These are phyloP conservation scores for Drosophila silvestris DNA, from an alignment of 2,888 invertebrate species.

Conservation along the genomic window DNA sequence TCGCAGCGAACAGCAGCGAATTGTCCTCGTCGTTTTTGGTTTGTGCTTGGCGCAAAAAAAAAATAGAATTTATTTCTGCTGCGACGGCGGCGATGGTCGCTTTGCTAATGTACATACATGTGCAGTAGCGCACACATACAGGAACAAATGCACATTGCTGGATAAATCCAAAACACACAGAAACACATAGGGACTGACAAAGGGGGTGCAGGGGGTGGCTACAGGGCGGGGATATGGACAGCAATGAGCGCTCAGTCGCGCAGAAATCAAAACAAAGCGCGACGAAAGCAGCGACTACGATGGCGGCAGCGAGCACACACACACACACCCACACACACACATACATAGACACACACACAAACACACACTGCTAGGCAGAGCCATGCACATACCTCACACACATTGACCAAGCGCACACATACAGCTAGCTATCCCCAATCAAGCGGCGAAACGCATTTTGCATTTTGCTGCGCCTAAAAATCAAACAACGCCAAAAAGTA, in stretches of 20 bases:
- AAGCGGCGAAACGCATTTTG: slow-evolving; percentile 72
- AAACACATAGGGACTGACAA: slow-evolving; percentile 25
- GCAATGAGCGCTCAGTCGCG: slow-evolving; percentile 70
- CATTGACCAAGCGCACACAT: slow-evolving; percentile 33
- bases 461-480: slow-evolving; percentile 77
- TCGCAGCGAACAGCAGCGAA: slow-evolving; percentile 59
- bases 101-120: slow-evolving; percentile 74
- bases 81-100: slow-evolving; percentile 48
- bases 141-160: slow-evolving; percentile 67
- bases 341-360: slow-evolving; percentile 40
- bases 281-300: slow-evolving; percentile 52
- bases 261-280: slow-evolving; percentile 81
- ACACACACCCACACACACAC: slow-evolving; percentile 17
- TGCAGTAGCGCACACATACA: slow-evolving; percentile 34
- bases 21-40: slow-evolving; percentile 78
- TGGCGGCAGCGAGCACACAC: slow-evolving; percentile 37
- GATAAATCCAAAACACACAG: slow-evolving; percentile 64
- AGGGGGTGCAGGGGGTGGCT: slow-evolving; percentile 31
- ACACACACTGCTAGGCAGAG: slow-evolving; percentile 41
- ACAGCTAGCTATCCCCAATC: slow-evolving; percentile 57
- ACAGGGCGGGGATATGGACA: slow-evolving; percentile 26
- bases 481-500: slow-evolving; percentile 75
- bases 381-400: slow-evolving; percentile 50
- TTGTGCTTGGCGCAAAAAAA: slow-evolving; percentile 64
- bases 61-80: slow-evolving; percentile 49